Conservation (phyloP, 2,797 vertebrate species). For the Helarctos malayanus region DNA sequence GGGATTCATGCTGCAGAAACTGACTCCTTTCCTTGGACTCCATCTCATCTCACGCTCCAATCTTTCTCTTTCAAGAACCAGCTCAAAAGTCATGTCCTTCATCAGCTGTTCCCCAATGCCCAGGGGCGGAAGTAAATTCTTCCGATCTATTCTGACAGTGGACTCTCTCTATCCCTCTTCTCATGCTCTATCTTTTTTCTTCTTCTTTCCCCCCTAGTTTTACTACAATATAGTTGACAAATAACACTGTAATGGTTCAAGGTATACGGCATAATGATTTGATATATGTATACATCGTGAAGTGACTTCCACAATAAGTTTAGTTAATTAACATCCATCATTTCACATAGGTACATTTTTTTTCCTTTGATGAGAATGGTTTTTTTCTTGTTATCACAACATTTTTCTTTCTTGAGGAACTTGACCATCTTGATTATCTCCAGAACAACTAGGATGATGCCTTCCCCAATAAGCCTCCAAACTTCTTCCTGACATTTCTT, state of each 20-base stretch:
- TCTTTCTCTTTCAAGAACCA: constrained; percentile 4
- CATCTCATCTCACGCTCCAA: background rate
- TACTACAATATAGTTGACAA: background rate
- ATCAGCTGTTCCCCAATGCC: background rate
- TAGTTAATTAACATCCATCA: background rate
- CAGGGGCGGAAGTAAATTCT: background rate
- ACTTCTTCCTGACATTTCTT: constrained; percentile 24
- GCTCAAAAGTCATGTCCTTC: background rate
- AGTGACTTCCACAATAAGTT: background rate
- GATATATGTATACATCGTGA: background rate
- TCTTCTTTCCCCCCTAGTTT: background rate
- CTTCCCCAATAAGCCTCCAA: background rate
- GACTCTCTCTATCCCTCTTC: background rate
- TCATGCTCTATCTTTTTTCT: background rate
- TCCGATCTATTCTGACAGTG: background rate
- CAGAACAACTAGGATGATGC: background rate
- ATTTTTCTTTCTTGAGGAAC: constrained; percentile 44
- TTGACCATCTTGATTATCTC: constrained; percentile 26
- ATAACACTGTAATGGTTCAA: background rate
- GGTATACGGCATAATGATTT: background rate
- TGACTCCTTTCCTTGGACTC: background rate
- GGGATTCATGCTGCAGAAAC: background rate
- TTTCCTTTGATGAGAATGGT: background rate
- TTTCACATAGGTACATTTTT: background rate
- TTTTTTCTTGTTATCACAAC: background rate